phyloP scores from a whole-genome alignment of 1,140 invertebrate genomes.

The Campodea augens region DNA sequence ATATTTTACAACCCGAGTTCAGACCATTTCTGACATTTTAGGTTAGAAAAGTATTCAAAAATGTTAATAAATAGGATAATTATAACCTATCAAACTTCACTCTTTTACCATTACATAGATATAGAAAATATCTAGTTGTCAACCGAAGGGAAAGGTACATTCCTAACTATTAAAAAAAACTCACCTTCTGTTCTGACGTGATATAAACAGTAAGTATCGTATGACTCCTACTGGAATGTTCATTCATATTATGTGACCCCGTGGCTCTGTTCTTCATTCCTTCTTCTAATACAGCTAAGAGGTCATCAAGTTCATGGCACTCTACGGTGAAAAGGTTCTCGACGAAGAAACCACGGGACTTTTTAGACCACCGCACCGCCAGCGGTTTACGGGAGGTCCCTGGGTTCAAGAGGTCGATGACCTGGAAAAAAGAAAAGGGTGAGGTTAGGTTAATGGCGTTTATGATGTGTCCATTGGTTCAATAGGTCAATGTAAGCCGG shows the following conservation, averaged over 20 bases:
- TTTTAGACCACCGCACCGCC: slow-evolving; percentile 80
- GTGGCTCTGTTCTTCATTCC: slow-evolving; percentile 70
- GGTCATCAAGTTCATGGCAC: slow-evolving; percentile 81
- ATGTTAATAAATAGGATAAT: no score
- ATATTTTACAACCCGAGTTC: no score
- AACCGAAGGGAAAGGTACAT: no score
- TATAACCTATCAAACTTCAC: no score
- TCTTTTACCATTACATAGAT: no score
- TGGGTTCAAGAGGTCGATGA: slow-evolving; percentile 83
- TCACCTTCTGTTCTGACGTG: slow-evolving; percentile 59
- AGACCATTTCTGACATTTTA: no score
- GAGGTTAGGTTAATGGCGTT: not conserved
- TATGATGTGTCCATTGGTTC: no score
- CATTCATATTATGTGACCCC: slow-evolving; percentile 87
- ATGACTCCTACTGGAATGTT: slow-evolving; percentile 85
- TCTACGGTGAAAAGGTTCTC: slow-evolving; percentile 89
- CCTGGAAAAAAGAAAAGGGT: slow-evolving; percentile 31
- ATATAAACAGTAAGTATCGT: slow-evolving; percentile 77
- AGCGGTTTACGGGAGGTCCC: slow-evolving; percentile 59
- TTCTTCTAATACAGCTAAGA: slow-evolving; percentile 85
- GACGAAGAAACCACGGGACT: slow-evolving; percentile 77
- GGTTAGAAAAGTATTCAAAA: no score
- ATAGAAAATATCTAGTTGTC: no score
- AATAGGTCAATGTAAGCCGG: no score
- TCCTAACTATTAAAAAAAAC: no score